Evolutionary conservation across 2,797 vertebrate genomes (phyloP), one percentile per base, ranked within the genome.

Genomic region (Nothura maculosa): DNA sequence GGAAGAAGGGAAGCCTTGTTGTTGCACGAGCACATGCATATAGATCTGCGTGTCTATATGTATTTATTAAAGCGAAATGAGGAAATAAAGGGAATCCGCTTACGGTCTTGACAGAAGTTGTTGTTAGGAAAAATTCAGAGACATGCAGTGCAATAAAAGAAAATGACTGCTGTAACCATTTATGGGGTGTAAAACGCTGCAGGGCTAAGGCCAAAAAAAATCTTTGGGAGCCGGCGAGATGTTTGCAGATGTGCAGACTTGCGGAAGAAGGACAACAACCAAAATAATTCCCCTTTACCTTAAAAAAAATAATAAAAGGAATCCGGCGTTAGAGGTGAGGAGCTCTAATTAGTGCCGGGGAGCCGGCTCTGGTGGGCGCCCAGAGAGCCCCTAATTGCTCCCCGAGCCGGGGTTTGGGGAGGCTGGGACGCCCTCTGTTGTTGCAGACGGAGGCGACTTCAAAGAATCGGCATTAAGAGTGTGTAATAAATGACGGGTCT

Each of bases 151-250:
- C 98, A 98, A 99, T 99, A 99, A 99, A 99, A 99, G 98, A 99
- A 98, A 99, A 99, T 99, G 98, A 99, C 98, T 98, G 98, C 98
- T 98, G 98, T 99, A 99, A 99, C 98, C 97, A 96, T 99, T 99
- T 99, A 99, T 99, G 98, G 98, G 98, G 99, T 99, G 99, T 98
- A 99, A 99, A 99, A 98, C 97, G 98, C 98, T 98, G 97, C 96
- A 96, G 98, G 98, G 97, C 97, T 97, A 97, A 97, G 96, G 97
- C 98, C 97, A 92, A 94, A 50, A 96, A 96, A 47, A 47, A 47
- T 48, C 89, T 96, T 95, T 81, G 94, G 94, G 89, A 97, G 87
- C 91, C 67, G 57, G 90, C 43, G 79, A 91, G 88, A 81, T 63
- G 81, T 94, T 96, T 97, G 67, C 95, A 95, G 95, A 96, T 92